Percentiles rank a stretch among this genome's conserved stretches.
Conservation (phyloP, 2,888 invertebrate species). For the Hypsopygia costalis region DNA sequence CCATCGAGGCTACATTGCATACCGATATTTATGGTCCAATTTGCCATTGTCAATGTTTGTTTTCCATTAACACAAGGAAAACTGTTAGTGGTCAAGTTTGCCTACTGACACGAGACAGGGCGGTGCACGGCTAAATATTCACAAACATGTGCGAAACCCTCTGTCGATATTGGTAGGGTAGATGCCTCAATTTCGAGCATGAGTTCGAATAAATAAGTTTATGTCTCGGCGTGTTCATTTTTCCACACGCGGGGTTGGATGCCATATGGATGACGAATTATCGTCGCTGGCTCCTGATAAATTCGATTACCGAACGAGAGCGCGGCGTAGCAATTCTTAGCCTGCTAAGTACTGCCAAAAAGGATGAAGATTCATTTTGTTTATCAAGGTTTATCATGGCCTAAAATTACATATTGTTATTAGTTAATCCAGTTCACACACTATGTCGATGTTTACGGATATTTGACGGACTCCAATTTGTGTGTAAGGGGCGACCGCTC, state of each 20-base stretch:
- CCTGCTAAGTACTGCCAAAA: too few relatives aligned
- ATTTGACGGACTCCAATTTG: too few relatives aligned
- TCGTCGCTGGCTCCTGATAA: constrained; percentile 30
- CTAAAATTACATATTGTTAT: too few relatives aligned
- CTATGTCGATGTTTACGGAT: too few relatives aligned
- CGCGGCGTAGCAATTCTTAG: constrained; percentile 5
- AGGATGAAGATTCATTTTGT: too few relatives aligned
- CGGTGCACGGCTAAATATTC: background rate
- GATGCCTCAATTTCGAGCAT: constrained; percentile 20
- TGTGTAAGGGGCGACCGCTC: too few relatives aligned
- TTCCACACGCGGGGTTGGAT: constrained; percentile 23
- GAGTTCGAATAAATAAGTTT: constrained; percentile 25
- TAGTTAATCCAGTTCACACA: too few relatives aligned
- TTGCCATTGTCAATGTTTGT: constrained; percentile 43
- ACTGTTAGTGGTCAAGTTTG: constrained; percentile 28
- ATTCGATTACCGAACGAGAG: constrained; percentile 34
- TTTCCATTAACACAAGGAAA: constrained; percentile 41
- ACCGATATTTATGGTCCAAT: constrained; percentile 40
- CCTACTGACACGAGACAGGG: constrained; percentile 20
- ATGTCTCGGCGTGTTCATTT: constrained; percentile 26
- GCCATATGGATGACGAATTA: constrained; percentile 27
- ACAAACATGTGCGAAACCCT: background rate
- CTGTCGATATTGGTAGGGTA: constrained; percentile 7
- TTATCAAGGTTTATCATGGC: too few relatives aligned
- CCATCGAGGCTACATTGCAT: constrained; percentile 24